Evolutionary conservation across 2,888 invertebrate species (phyloP).

Genomic region (Coecobrya sp.): DNA sequence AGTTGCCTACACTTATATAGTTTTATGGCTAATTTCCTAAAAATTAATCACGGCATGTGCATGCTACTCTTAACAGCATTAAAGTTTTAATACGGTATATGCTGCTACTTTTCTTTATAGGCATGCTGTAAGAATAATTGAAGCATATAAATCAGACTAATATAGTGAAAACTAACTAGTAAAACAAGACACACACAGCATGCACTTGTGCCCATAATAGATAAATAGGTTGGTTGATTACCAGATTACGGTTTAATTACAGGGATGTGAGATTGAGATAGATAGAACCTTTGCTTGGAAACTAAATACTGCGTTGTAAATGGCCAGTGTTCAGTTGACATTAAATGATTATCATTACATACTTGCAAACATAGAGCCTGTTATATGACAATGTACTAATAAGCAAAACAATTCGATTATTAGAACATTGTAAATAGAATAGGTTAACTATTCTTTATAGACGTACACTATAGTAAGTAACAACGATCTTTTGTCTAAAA

Average conservation of each 20-base stretch:
- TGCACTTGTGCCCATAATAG: not conserved
- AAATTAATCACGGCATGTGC: conserved; percentile 4
- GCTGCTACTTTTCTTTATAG: too few species aligned
- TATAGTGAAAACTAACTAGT: too few species aligned
- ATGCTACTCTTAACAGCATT: not conserved
- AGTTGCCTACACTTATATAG: not conserved
- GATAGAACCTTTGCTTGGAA: not conserved
- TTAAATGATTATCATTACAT: not conserved
- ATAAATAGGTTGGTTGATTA: not conserved
- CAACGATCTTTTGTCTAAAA: too few species aligned
- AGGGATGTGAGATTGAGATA: not conserved
- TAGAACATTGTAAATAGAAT: too few species aligned
- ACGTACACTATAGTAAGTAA: too few species aligned
- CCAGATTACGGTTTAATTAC: conserved; percentile 17
- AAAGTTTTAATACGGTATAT: not conserved
- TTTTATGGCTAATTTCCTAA: not conserved
- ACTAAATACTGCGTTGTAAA: not conserved
- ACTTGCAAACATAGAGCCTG: too few species aligned
- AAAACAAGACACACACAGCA: not conserved
- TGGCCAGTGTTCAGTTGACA: not conserved
- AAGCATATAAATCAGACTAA: too few species aligned
- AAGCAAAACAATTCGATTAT: too few species aligned
- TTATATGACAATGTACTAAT: too few species aligned
- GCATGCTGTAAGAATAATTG: too few species aligned
- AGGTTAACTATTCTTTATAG: too few species aligned